These are phyloP conservation scores for Carpatolechia fugitivella DNA, from an alignment of 2,888 invertebrate genomes.

Conservation along the genomic window DNA sequence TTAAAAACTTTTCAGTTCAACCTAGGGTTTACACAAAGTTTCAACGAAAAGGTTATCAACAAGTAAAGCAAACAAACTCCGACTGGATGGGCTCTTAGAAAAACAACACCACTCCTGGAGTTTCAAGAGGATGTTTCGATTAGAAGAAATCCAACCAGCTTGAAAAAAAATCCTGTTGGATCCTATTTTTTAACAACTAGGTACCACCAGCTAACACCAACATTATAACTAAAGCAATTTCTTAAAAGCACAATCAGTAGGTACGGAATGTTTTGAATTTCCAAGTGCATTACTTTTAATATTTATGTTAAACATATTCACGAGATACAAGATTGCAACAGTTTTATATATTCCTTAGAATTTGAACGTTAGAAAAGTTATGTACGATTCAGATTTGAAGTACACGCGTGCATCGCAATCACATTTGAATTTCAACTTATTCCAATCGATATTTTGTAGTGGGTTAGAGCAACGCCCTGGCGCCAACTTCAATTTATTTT, in stretches of 20 bases:
- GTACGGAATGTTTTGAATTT: too few species aligned
- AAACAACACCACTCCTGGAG: not conserved
- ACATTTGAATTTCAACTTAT: conserved; percentile 17
- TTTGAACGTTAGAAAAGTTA: not conserved
- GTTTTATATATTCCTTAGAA: not conserved
- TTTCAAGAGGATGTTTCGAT: not conserved
- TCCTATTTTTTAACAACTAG: too few species aligned
- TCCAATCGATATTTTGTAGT: conserved; percentile 16
- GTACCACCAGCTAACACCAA: too few species aligned
- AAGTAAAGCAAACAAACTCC: not conserved
- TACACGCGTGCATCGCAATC: conserved; percentile 13
- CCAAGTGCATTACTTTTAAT: too few species aligned
- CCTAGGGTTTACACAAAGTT: conserved; percentile 5
- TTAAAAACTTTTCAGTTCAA: conserved; percentile 7
- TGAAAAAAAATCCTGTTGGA: not conserved
- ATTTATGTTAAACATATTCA: not conserved
- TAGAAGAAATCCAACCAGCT: not conserved
- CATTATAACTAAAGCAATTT: too few species aligned
- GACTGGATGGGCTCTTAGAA: not conserved
- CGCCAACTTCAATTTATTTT: conserved; percentile 3
- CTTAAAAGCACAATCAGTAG: not conserved
- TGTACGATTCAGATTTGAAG: conserved; percentile 5
- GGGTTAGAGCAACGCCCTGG: conserved; percentile 7
- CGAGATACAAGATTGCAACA: not conserved
- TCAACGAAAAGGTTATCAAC: conserved; percentile 5